Evolutionary conservation across 2,113 vertebrate genomes (phyloP), one percentile per base, ranked within the genome.

Genomic region (Hemichromis elongatus): DNA sequence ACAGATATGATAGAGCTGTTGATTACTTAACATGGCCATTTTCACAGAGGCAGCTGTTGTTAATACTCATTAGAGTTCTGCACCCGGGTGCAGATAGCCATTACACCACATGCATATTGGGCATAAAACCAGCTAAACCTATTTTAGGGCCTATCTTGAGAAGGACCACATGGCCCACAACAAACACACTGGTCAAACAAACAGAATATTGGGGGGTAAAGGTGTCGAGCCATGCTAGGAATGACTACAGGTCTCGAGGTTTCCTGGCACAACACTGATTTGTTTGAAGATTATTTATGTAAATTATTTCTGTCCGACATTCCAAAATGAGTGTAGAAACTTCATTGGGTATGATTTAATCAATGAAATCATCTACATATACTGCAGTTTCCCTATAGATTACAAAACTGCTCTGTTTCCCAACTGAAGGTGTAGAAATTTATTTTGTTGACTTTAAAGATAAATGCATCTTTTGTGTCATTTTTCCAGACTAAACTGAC

Each of bases 401-500:
- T 73, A 7, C 42, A 52, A 75, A 13, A 50, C 70, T 52, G 6
- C 16, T 66, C 61, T 68, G 21, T 61, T 79, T 37, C 33, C 82
- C 63, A 77, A 80, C 21, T 53, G 40, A 37, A 84, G 52, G 50
- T 56, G 75, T 81, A 37, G 1, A 68, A 70, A n/a, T 11, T 80
- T 80, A 68, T 84, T 87, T 85, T 79, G 21, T 19, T 30, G 16
- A 37, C 73, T 84, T 45, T 75, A 89, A 90, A 90, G 56, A 93
- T 61, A 82, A 86, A 86, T 79, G 53, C 47, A 84, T 57, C 54
- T 80, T 24, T 8, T 57, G 37, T 84, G 89, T 90, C 79, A 90
- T 79, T 86, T 86, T 88, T 79, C 35, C 53, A 79, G 77, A 85
- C 57, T 87, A 88, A 82, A 77, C 13, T 68, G 86, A 91, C 55